A percentile compares a stretch with the other conserved stretches of the same genome.
Conservation (phyloP, 2,888 invertebrate genomes). For the Troides helena region DNA sequence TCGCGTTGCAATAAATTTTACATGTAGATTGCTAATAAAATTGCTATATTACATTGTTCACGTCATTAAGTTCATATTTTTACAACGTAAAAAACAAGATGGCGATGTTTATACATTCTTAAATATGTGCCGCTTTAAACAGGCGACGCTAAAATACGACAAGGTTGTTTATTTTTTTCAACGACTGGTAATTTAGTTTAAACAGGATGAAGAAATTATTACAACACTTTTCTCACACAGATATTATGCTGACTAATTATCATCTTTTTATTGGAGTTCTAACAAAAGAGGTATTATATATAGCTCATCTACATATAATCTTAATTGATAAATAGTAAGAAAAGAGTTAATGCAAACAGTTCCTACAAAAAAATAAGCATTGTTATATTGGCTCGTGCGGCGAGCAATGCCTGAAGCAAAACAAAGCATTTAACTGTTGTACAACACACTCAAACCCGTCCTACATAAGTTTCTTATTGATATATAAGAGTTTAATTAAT, state of each 20-base stretch:
- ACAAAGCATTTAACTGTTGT: slow-evolving; percentile 12
- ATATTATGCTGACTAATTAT: not conserved
- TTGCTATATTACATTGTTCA: slow-evolving; percentile 16
- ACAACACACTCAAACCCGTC: slow-evolving; percentile 23
- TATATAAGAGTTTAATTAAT: slow-evolving; percentile 26
- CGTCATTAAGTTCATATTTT: slow-evolving; percentile 16
- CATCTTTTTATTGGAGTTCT: not conserved
- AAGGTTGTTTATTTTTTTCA: not conserved
- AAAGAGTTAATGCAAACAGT: not conserved
- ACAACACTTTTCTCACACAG: not conserved
- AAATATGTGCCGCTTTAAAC: not conserved
- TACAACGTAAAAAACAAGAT: slow-evolving; percentile 9
- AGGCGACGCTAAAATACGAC: slow-evolving; percentile 1
- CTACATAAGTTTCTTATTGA: slow-evolving; percentile 28
- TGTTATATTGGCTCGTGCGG: not conserved
- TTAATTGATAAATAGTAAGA: not conserved
- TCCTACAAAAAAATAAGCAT: slow-evolving; percentile 10
- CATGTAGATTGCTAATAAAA: slow-evolving; percentile 6
- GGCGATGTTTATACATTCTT: slow-evolving; percentile 16
- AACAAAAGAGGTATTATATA: not conserved
- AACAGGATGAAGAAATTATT: not conserved
- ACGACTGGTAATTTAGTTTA: not conserved
- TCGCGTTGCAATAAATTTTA: slow-evolving; percentile 8
- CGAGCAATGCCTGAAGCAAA: slow-evolving; percentile 7
- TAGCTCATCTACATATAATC: not conserved